phyloP scores from a whole-genome alignment of 2,113 vertebrate species.

The Sisor rabdophorus region DNA sequence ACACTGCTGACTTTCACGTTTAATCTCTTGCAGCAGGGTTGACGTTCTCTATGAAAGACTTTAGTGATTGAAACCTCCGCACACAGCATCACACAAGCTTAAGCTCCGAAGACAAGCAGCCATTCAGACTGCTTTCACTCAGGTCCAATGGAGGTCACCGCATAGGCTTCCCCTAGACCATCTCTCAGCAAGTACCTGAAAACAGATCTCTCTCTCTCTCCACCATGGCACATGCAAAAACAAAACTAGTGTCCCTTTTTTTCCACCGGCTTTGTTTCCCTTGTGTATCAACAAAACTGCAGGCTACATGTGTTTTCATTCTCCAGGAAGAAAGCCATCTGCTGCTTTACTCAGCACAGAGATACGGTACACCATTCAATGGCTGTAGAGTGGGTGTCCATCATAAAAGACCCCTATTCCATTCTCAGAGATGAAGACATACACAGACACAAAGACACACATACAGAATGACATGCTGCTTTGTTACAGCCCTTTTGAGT shows the following conservation, averaged over 20 bases:
- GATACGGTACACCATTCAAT: conserved; percentile 64
- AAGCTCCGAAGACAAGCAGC: conserved; percentile 33
- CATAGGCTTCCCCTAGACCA: conserved; percentile 27
- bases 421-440: conserved; percentile 35
- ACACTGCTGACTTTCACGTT: conserved; percentile 28
- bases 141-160: conserved; percentile 31
- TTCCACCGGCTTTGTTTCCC: conserved; percentile 46
- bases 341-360: conserved; percentile 65
- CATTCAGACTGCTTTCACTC: conserved; percentile 41
- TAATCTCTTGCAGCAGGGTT: conserved; percentile 37
- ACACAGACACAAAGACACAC: conserved; percentile 51
- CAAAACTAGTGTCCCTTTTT: conserved; percentile 11
- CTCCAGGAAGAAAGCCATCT: conserved; percentile 69
- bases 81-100: conserved; percentile 11
- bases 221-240: conserved; percentile 24
- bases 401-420: conserved; percentile 65
- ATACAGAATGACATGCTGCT: conserved; percentile 43
- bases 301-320: conserved; percentile 56
- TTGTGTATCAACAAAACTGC: conserved; percentile 61
- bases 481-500: conserved; percentile 24
- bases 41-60: conserved; percentile 26
- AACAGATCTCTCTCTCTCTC: conserved; percentile 28
- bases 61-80: conserved; percentile 20
- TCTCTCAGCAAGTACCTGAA: conserved; percentile 14
- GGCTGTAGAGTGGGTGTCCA: conserved; percentile 54